phyloP scores from a whole-genome alignment of 1,140 invertebrate genomes.

The Drosophila santomea region DNA sequence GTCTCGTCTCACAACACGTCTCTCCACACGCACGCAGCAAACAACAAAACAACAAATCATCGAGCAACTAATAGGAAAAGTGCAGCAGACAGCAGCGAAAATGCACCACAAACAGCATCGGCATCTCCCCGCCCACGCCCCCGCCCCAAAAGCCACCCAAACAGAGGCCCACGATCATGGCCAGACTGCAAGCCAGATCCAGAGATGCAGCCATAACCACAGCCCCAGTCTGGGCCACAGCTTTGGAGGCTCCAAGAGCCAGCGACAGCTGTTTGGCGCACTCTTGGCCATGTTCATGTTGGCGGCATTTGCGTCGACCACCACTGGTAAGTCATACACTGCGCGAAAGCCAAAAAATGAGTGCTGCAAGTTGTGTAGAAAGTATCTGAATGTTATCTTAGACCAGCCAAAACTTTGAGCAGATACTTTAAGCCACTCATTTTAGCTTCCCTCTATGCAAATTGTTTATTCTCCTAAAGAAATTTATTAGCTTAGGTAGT shows the following conservation, averaged over 20 bases:
- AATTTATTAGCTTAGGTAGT: too few species aligned
- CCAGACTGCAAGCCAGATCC: constrained; percentile 36
- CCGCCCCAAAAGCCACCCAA: constrained; percentile 20
- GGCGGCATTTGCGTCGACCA: constrained; percentile 56
- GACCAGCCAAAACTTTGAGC: too few species aligned
- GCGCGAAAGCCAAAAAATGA: not conserved
- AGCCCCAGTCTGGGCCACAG: constrained; percentile 16
- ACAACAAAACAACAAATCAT: constrained; percentile 18
- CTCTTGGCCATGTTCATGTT: constrained; percentile 60
- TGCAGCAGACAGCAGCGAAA: constrained; percentile 69
- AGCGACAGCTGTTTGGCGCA: constrained; percentile 73
- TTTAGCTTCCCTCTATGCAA: too few species aligned
- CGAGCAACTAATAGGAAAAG: constrained; percentile 41
- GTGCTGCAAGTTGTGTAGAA: too few species aligned
- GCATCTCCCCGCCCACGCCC: constrained; percentile 2
- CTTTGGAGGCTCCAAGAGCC: constrained; percentile 16
- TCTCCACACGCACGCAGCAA: constrained; percentile 53
- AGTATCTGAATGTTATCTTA: too few species aligned
- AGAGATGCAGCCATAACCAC: constrained; percentile 9
- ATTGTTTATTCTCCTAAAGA: too few species aligned
- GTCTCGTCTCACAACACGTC: constrained; percentile 33
- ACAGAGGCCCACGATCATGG: constrained; percentile 22
- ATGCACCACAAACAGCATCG: constrained; percentile 49
- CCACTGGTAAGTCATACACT: constrained; percentile 66
- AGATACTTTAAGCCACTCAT: too few species aligned